These are phyloP conservation scores for Nothoprocta perdicaria DNA, from an alignment of 2,113 vertebrate genomes.

Conservation along the genomic window DNA sequence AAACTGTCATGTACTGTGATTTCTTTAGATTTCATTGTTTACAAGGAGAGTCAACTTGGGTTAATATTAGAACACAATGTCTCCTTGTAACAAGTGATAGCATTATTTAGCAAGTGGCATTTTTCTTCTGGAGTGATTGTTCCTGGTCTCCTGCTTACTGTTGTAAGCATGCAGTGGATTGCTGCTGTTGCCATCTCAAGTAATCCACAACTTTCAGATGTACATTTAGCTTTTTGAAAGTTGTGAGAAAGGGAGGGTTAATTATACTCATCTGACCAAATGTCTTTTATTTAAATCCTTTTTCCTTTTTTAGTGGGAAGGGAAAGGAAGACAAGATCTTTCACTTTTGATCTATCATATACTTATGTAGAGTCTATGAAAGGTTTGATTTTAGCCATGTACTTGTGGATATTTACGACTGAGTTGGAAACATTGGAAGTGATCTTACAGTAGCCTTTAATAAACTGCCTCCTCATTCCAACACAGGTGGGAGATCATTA, in stretches of 20 bases:
- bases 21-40: constrained; percentile 14
- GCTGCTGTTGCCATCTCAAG: background rate
- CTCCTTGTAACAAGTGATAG: background rate
- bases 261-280: background rate
- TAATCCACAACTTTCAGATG: background rate
- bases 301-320: background rate
- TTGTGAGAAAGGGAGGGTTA: background rate
- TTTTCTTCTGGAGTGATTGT: constrained; percentile 14
- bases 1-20: background rate
- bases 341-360: background rate
- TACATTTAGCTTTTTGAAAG: background rate
- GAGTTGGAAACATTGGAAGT: background rate
- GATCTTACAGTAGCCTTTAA: background rate
- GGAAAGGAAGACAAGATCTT: background rate
- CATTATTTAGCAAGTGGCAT: constrained; percentile 25
- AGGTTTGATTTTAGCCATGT: background rate
- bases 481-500: constrained; percentile 41
- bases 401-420: background rate
- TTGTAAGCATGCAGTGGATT: constrained; percentile 11
- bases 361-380: background rate
- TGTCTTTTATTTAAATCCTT: background rate
- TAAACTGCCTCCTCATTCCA: background rate
- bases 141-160: background rate
- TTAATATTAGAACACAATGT: background rate
- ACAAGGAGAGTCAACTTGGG: constrained; percentile 1